Conservation (phyloP, 1,140 invertebrate species). For the Leptestheria dahalacensis region DNA sequence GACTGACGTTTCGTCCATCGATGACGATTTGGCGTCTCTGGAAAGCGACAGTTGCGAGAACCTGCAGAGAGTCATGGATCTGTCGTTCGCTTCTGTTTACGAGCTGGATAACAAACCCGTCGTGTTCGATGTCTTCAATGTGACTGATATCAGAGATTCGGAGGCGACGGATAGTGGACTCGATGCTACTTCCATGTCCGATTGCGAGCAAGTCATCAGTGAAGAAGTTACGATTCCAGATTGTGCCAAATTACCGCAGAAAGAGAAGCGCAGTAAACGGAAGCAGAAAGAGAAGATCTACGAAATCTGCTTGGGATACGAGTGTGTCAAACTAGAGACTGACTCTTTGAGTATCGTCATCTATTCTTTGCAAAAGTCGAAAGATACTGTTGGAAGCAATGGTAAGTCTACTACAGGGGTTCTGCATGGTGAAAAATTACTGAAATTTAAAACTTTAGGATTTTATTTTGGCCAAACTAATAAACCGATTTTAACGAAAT, state of each 20-base stretch:
- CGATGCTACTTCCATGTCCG: not conserved
- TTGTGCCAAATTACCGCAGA: not conserved
- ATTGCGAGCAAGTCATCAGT: not conserved
- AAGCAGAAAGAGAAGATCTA: conserved; percentile 14
- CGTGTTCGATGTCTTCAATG: not conserved
- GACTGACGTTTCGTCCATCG: not conserved
- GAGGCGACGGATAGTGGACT: not conserved
- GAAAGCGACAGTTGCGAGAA: not conserved
- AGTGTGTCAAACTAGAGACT: conserved; percentile 18
- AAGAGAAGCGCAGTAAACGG: not conserved
- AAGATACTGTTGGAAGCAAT: too few relatives aligned
- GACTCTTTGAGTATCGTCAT: conserved; percentile 14
- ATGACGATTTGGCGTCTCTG: not conserved
- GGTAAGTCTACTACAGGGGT: conserved; percentile 17
- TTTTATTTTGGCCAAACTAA: too few relatives aligned
- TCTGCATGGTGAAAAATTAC: not conserved
- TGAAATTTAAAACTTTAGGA: not conserved
- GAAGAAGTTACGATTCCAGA: not conserved
- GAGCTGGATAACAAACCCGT: not conserved
- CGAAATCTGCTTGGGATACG: conserved; percentile 23
- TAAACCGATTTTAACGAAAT: too few relatives aligned
- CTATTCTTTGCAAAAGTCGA: conserved; percentile 43
- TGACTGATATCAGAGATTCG: not conserved
- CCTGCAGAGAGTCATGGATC: conserved; percentile 2
- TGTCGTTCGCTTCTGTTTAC: conserved; percentile 7